These are phyloP conservation scores for Tamandua tetradactyla DNA, from an alignment of 2,797 vertebrate species.

Conservation along the genomic window DNA sequence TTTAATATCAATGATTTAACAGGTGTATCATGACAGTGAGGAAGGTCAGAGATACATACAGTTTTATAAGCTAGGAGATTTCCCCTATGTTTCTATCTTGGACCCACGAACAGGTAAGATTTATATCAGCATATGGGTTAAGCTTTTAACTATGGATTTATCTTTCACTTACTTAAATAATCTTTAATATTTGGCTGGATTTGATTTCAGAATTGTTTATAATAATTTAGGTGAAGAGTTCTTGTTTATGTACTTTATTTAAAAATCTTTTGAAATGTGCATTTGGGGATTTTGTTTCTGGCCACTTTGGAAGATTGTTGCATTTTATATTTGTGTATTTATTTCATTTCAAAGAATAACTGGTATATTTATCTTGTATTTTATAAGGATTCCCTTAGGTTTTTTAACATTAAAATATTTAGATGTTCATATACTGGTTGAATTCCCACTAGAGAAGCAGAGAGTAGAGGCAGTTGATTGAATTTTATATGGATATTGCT, in stretches of 20 bases:
- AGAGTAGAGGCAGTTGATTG: neutral
- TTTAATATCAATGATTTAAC: slow-evolving; percentile 69
- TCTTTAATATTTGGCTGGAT: slow-evolving; percentile 49
- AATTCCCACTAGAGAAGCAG: slow-evolving; percentile 6
- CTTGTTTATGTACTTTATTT: slow-evolving; percentile 27
- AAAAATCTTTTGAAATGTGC: slow-evolving; percentile 10
- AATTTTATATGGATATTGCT: slow-evolving; percentile 46
- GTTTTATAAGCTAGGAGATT: slow-evolving; percentile 98
- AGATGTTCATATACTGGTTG: neutral
- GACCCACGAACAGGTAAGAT: slow-evolving; percentile 97
- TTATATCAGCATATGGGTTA: neutral
- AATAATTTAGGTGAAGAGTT: slow-evolving; percentile 25
- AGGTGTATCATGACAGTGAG: slow-evolving; percentile 99
- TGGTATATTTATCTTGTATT: neutral
- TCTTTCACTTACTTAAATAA: slow-evolving; percentile 44
- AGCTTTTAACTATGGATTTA: slow-evolving; percentile 16
- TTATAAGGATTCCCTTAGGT: neutral
- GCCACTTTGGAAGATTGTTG: neutral
- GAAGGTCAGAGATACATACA: slow-evolving; percentile 99
- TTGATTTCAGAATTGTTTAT: slow-evolving; percentile 36
- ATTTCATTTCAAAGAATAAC: slow-evolving; percentile 28
- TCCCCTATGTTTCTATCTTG: slow-evolving; percentile 98
- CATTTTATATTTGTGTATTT: slow-evolving; percentile 52
- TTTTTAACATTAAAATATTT: slow-evolving; percentile 38
- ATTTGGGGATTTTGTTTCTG: slow-evolving; percentile 47